phyloP scores from a whole-genome alignment of 2,888 invertebrate genomes.

The Sphinx pinastri region DNA sequence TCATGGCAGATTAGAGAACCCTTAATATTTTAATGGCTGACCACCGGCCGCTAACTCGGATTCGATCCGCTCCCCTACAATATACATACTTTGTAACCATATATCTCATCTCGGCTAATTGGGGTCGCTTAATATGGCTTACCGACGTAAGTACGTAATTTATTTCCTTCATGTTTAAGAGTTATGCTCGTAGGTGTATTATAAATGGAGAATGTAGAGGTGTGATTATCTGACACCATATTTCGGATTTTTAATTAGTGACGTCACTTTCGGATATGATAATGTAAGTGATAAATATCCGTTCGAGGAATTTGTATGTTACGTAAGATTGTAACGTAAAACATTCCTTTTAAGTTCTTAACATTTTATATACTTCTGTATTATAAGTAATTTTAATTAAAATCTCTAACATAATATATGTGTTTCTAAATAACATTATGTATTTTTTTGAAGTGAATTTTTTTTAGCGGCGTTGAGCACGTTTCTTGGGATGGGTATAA shows the following conservation, averaged over 20 bases:
- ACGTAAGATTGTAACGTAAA: neutral
- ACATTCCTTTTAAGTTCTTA: no score
- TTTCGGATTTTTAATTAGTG: conserved; percentile 44
- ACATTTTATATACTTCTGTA: no score
- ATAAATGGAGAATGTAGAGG: conserved; percentile 52
- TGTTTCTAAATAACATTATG: no score
- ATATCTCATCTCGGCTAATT: conserved; percentile 81
- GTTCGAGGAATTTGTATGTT: neutral
- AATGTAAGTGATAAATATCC: neutral
- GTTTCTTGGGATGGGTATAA: no score
- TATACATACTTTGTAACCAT: conserved; percentile 74
- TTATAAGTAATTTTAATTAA: no score
- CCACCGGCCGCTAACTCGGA: conserved; percentile 75
- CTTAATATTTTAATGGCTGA: conserved; percentile 83
- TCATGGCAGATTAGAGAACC: conserved; percentile 80
- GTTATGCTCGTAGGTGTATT: conserved; percentile 55
- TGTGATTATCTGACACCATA: conserved; percentile 42
- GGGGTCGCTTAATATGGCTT: conserved; percentile 83
- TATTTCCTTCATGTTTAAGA: conserved; percentile 72
- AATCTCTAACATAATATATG: no score
- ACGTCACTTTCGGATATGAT: conserved; percentile 8
- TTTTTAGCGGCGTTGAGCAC: no score
- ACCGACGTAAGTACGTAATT: conserved; percentile 82
- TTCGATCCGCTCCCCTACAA: conserved; percentile 73
- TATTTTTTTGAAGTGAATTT: no score